phyloP scores from a whole-genome alignment of 2,797 vertebrate species.

The Phataginus tricuspis region DNA sequence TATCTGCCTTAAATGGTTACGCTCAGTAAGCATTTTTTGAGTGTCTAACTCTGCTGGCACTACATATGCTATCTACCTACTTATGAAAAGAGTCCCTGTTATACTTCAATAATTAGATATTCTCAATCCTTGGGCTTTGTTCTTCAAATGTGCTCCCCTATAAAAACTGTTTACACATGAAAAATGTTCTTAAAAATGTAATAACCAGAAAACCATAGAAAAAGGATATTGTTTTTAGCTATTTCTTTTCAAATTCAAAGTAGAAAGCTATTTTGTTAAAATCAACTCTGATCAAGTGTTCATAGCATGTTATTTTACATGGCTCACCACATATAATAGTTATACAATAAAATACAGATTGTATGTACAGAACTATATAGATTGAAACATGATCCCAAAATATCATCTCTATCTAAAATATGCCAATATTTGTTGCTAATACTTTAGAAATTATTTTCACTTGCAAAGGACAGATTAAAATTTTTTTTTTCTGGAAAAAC shows the following conservation, averaged over 20 bases:
- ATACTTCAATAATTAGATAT: not conserved
- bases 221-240: not conserved
- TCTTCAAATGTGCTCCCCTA: not conserved
- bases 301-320: not conserved
- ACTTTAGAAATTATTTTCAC: slow-evolving; percentile 34
- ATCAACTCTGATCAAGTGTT: not conserved
- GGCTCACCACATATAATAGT: not conserved
- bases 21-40: not conserved
- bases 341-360: not conserved
- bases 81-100: not conserved
- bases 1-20: not conserved
- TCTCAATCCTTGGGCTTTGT: not conserved
- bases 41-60: not conserved
- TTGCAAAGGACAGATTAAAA: not conserved
- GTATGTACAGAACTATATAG: not conserved
- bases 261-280: slow-evolving; percentile 22
- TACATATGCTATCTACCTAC: not conserved
- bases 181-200: not conserved
- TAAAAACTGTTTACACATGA: not conserved
- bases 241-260: slow-evolving; percentile 21
- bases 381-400: not conserved
- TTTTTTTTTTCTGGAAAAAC: not conserved
- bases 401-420: not conserved
- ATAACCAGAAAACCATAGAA: not conserved
- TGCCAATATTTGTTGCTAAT: not conserved